These are phyloP conservation scores for Blastobasis adustella DNA, from an alignment of 2,888 invertebrate genomes.

Conservation along the genomic window DNA sequence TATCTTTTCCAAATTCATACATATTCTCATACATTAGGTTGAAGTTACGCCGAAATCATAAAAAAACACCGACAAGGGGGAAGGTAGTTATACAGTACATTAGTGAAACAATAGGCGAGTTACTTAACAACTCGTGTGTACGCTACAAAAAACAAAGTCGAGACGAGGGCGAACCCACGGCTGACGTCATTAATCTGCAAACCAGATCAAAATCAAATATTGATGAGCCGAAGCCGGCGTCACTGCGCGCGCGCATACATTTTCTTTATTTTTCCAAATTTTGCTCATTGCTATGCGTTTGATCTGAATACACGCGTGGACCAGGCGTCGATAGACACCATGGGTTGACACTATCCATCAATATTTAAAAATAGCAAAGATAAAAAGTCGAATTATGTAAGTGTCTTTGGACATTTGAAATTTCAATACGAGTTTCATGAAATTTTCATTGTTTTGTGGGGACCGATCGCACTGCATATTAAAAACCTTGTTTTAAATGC, in stretches of 20 bases:
- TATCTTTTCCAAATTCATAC: too few species aligned
- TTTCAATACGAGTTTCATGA: background rate
- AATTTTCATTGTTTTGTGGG: slow-evolving; percentile 4
- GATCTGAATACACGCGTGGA: slow-evolving; percentile 5
- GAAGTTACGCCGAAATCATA: too few species aligned
- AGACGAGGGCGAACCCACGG: background rate
- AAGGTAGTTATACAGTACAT: too few species aligned
- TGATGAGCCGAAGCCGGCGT: slow-evolving; percentile 39
- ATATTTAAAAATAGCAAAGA: too few species aligned
- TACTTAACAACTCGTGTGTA: background rate
- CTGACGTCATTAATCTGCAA: slow-evolving; percentile 36
- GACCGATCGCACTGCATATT: too few species aligned
- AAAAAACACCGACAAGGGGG: too few species aligned
- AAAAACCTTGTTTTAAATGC: too few species aligned
- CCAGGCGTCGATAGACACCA: too few species aligned
- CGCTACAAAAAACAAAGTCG: background rate
- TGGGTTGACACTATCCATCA: too few species aligned
- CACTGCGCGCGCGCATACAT: slow-evolving; percentile 31
- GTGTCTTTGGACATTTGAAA: background rate
- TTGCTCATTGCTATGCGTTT: slow-evolving; percentile 15
- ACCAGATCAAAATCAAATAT: slow-evolving; percentile 51
- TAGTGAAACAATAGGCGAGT: too few species aligned
- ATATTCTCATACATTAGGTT: too few species aligned
- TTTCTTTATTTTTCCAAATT: slow-evolving; percentile 21
- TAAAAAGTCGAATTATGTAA: background rate